phyloP scores from a whole-genome alignment of 2,888 invertebrate species.

The Sepiola atlantica region DNA sequence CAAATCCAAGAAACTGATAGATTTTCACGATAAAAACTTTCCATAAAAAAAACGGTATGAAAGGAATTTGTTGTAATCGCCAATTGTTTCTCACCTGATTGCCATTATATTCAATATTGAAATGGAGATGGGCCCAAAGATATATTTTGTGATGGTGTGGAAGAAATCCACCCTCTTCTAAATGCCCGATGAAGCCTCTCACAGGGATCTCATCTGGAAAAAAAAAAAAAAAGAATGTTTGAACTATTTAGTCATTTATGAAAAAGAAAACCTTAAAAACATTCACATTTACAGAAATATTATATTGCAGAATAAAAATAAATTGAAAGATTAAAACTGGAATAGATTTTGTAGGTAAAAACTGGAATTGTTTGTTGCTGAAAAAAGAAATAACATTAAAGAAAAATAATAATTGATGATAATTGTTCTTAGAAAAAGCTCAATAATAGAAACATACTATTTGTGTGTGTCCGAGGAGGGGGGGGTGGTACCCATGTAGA shows the following conservation, averaged over 20 bases:
- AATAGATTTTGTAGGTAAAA: too few relatives aligned
- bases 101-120: constrained; percentile 76
- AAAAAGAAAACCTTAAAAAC: neutral
- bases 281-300: neutral
- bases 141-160: constrained; percentile 77
- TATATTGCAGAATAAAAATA: neutral
- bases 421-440: too few relatives aligned
- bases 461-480: too few relatives aligned
- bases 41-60: too few relatives aligned
- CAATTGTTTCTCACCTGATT: constrained; percentile 71
- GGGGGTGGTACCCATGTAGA: too few relatives aligned
- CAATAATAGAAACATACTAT: too few relatives aligned
- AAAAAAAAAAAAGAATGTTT: neutral
- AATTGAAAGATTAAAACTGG: too few relatives aligned
- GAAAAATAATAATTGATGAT: too few relatives aligned
- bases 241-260: neutral
- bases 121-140: constrained; percentile 76
- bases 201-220: constrained; percentile 77
- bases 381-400: too few relatives aligned
- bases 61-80: too few relatives aligned
- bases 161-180: constrained; percentile 77
- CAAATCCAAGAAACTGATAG: neutral
- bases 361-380: too few relatives aligned
- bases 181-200: constrained; percentile 76
- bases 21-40: neutral